phyloP scores from a whole-genome alignment of 1,140 invertebrate species.

The Drusus annulatus region DNA sequence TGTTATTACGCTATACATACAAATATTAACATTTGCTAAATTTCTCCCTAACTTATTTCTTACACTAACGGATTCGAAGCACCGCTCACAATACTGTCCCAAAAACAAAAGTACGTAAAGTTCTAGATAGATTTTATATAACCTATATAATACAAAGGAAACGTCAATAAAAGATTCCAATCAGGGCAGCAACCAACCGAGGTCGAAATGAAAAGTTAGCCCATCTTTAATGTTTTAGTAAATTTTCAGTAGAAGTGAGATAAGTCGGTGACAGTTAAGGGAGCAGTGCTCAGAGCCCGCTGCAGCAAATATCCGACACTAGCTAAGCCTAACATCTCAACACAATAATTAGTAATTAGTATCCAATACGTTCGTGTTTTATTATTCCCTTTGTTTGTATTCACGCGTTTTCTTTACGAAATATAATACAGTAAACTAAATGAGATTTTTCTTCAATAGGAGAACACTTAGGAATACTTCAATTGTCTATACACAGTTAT shows the following conservation, averaged over 20 bases:
- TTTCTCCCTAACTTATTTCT: slow-evolving; percentile 39
- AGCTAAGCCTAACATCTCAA: slow-evolving; percentile 22
- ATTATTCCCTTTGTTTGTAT: slow-evolving; percentile 39
- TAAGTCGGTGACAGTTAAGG: not conserved
- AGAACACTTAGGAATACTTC: slow-evolving; percentile 43
- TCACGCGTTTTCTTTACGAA: slow-evolving; percentile 14
- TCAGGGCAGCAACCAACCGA: no score
- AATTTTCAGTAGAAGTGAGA: no score
- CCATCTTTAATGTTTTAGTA: no score
- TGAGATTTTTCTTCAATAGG: slow-evolving; percentile 46
- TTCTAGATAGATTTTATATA: no score
- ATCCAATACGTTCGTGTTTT: slow-evolving; percentile 29
- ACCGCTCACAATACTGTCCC: slow-evolving; percentile 21
- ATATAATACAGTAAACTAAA: slow-evolving; percentile 34
- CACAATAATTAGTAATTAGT: slow-evolving; percentile 19
- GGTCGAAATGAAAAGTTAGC: no score
- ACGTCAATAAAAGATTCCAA: no score
- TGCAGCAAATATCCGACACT: slow-evolving; percentile 23
- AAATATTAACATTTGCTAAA: slow-evolving; percentile 49
- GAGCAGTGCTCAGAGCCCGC: not conserved
- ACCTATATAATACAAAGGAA: no score
- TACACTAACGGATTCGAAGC: slow-evolving; percentile 12
- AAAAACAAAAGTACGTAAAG: no score
- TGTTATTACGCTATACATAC: slow-evolving; percentile 34
- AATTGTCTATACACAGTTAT: slow-evolving; percentile 37